Evolutionary conservation across 2,113 vertebrate species (phyloP).

Genomic region (Isichthys henryi): DNA sequence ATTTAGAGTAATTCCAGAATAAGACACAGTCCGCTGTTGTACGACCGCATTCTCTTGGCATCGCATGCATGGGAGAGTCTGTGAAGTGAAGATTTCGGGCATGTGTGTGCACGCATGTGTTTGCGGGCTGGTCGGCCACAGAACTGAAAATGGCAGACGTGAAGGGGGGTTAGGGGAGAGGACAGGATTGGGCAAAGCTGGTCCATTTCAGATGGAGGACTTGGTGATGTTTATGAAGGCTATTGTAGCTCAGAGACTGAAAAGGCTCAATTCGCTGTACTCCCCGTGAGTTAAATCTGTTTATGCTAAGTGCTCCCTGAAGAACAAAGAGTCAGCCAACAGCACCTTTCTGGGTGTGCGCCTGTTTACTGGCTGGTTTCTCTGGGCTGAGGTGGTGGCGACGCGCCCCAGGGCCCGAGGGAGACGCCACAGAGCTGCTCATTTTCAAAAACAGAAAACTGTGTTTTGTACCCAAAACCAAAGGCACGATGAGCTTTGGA

Average conservation of each 20-base stretch:
- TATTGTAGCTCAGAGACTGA: conserved; percentile 47
- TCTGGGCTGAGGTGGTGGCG: conserved; percentile 13
- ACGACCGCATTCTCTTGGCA: background rate
- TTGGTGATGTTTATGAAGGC: conserved; percentile 55
- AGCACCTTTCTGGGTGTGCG: background rate
- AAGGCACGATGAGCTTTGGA: background rate
- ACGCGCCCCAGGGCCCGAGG: background rate
- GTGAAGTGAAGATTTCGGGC: background rate
- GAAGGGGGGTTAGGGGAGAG: background rate
- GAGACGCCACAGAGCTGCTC: background rate
- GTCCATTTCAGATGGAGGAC: conserved; percentile 45
- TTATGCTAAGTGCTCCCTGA: conserved; percentile 21
- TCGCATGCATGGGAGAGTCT: background rate
- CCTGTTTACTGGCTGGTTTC: conserved; percentile 1
- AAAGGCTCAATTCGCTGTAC: conserved; percentile 35
- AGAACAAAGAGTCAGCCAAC: conserved; percentile 13
- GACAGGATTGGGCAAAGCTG: conserved; percentile 34
- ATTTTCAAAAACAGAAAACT: conserved; percentile 21
- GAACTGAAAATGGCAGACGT: background rate
- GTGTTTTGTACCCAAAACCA: background rate
- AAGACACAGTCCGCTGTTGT: background rate
- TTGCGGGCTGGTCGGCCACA: background rate
- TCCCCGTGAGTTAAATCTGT: conserved; percentile 12
- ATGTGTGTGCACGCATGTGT: background rate
- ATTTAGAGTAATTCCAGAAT: conserved; percentile 11